A percentile compares a stretch with the other conserved stretches of the same genome.
Evolutionary conservation across 2,888 invertebrate genomes (phyloP).

Genomic region (Taenaris catops): DNA sequence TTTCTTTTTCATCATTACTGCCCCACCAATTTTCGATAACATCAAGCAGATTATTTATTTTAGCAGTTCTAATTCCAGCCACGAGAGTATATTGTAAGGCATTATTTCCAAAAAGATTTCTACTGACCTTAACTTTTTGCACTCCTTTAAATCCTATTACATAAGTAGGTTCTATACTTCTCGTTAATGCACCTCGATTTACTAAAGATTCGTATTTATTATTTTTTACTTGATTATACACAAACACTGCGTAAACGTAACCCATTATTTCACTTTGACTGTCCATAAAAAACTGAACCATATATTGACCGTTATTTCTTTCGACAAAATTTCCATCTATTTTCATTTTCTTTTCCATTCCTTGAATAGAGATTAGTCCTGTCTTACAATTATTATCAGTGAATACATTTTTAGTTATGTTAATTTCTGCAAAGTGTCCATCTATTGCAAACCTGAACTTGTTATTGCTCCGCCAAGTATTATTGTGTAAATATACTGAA

Average conservation of each 20-base stretch:
- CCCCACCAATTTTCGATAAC: constrained; percentile 99
- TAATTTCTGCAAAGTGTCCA: constrained; percentile 95
- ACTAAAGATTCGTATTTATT: constrained; percentile 77
- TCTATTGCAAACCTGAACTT: constrained; percentile 92
- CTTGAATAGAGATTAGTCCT: constrained; percentile 89
- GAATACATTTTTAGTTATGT: constrained; percentile 92
- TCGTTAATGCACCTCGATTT: constrained; percentile 48
- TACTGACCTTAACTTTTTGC: constrained; percentile 94
- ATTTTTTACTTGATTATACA: constrained; percentile 86
- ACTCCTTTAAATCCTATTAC: constrained; percentile 96
- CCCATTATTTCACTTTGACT: constrained; percentile 97
- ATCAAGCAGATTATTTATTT: constrained; percentile 91
- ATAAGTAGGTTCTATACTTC: constrained; percentile 83
- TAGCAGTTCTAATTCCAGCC: constrained; percentile 94
- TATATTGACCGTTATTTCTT: constrained; percentile 88
- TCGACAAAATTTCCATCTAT: constrained; percentile 90
- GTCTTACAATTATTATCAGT: constrained; percentile 90
- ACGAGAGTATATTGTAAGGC: constrained; percentile 92
- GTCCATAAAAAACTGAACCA: constrained; percentile 93
- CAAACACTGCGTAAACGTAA: constrained; percentile 88
- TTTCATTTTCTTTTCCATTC: constrained; percentile 97
- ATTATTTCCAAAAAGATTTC: constrained; percentile 93
- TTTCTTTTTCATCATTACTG: constrained; percentile 84
- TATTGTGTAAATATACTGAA: constrained; percentile 91
- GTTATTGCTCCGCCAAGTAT: constrained; percentile 91